phyloP scores from a whole-genome alignment of 2,113 vertebrate species.

The Callionymus lyra region DNA sequence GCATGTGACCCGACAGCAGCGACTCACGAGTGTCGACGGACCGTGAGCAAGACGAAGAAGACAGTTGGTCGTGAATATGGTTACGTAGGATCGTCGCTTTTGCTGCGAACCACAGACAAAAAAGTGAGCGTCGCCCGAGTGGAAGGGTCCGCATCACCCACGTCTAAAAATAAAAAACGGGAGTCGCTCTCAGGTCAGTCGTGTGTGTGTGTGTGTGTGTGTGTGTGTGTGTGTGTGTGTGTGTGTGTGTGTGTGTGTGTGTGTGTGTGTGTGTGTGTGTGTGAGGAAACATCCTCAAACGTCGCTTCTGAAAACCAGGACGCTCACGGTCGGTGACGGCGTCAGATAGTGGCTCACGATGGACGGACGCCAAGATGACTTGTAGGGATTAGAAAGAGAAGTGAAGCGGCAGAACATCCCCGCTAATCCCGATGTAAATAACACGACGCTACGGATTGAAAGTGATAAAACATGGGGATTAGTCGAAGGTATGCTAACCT shows the following conservation, averaged over 20 bases:
- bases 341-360: neutral
- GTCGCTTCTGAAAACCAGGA: no score
- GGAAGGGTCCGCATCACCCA: no score
- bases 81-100: no score
- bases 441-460: conserved; percentile 31
- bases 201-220: conserved; percentile 1
- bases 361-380: conserved; percentile 5
- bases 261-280: no score
- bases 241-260: no score
- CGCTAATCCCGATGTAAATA: conserved; percentile 33
- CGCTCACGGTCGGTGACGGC: neutral
- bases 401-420: conserved; percentile 26
- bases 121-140: no score
- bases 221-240: no score
- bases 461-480: conserved; percentile 31
- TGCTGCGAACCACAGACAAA: no score
- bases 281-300: no score
- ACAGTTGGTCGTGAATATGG: neutral
- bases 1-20: conserved; percentile 14
- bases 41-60: neutral
- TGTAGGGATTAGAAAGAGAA: conserved; percentile 24
- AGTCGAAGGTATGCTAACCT: neutral
- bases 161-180: no score
- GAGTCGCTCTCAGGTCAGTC: conserved; percentile 3
- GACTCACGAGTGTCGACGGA: conserved; percentile 9